Base-by-base conservation (phyloP, 2,888 invertebrate genomes). In the Lycophotia porphyrea region DNA sequence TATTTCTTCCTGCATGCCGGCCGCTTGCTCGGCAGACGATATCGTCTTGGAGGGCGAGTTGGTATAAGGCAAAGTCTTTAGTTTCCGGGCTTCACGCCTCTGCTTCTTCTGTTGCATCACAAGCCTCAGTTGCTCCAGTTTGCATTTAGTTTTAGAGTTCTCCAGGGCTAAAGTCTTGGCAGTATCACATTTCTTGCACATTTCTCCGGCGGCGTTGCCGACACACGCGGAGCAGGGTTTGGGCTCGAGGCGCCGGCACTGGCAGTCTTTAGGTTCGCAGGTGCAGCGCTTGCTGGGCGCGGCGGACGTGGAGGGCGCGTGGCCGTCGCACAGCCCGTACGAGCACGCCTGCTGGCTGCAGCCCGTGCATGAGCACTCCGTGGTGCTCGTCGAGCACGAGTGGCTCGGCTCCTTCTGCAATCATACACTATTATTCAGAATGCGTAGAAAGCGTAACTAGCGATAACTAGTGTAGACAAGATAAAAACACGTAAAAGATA, bases 31-130 rank as follows among this genome's bases (percentile, higher is more conserved):
- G 97, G 98, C 98, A 90, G 98, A 98, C 86, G 97, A 98, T 92
- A 98, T 98, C 90, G 99, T 98, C 97, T 99, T 99, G 97, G 93
- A 89, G 31, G 94, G 92, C 44, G 93, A 82, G 58, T 82, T 91
- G 27, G 93, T 87, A 84, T 98, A 98, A 15, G 98, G 98, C 68
- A 97, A 93, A 5, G 97, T 97, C 91, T 97, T 97, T 80, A 97
- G 94, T 92, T 97, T 98, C 74, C 98, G 97, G 63, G 98, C 98
- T 89, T 98, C 98, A 71, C 99, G 97, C 80, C 98, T 97, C 84
- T 98, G 98, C 84, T 98, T 98, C 89, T 98, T 97, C 93, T 99
- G 98, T 88, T 98, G 98, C 98, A 99, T 98, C 76, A 99, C 98
- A 86, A 98, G 97, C 86, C 99, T 97, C 72, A 99, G 96, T 85